Evolutionary conservation across 2,888 invertebrate species (phyloP).

Genomic region (Opisthograptis luteolata): DNA sequence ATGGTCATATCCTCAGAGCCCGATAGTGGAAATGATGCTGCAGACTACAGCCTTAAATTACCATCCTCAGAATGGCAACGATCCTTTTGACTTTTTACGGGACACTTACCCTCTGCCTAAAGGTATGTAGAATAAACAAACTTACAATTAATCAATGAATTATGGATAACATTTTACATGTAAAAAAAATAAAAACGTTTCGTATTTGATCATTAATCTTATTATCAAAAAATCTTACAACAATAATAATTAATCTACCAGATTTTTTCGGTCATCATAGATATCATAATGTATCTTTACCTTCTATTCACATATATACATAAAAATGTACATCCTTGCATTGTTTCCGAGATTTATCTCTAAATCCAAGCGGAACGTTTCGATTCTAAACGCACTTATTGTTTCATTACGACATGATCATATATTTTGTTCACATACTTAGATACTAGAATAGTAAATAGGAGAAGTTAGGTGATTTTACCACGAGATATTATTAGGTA

Average conservation of each 20-base stretch:
- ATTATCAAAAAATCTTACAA: too few relatives aligned
- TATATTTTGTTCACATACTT: conserved; percentile 10
- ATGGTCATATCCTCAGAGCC: conserved; percentile 67
- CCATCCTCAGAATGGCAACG: conserved; percentile 56
- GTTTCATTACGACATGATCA: conserved; percentile 11
- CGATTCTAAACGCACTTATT: conserved; percentile 17
- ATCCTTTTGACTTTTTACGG: conserved; percentile 73
- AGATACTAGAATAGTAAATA: not conserved
- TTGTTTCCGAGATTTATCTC: conserved; percentile 18
- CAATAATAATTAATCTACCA: too few relatives aligned
- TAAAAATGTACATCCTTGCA: conserved; percentile 29
- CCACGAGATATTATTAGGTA: conserved; percentile 6
- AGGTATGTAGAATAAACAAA: conserved; percentile 67
- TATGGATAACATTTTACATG: too few relatives aligned
- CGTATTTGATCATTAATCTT: too few relatives aligned
- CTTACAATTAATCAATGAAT: too few relatives aligned
- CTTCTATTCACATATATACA: not conserved
- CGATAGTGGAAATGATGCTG: conserved; percentile 70
- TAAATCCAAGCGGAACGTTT: conserved; percentile 13
- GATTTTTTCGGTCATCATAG: too few relatives aligned
- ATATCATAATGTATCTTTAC: not conserved
- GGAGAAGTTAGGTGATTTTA: conserved; percentile 4
- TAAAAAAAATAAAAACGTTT: too few relatives aligned
- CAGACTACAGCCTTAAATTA: conserved; percentile 61
- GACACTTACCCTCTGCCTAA: conserved; percentile 73